Conservation (phyloP, 2,113 vertebrate genomes). For the Dipodomys spectabilis region DNA sequence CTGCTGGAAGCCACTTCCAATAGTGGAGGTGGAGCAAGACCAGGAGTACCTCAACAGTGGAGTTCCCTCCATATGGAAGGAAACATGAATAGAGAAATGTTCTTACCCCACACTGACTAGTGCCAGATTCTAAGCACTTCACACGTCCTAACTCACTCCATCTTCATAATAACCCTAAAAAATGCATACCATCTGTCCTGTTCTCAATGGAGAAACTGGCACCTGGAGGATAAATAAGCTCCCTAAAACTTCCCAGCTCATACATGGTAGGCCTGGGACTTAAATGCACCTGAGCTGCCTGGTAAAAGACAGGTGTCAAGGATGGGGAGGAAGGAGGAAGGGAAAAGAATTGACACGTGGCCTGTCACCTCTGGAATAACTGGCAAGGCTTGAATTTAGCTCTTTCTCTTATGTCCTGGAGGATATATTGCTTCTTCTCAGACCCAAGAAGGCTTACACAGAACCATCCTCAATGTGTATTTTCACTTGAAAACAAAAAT, state of each 20-base stretch:
- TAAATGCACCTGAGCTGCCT: background rate
- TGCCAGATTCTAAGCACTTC: background rate
- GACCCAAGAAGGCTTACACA: background rate
- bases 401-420: background rate
- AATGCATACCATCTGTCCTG: background rate
- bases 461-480: conserved; percentile 25
- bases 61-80: background rate
- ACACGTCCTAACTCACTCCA: background rate
- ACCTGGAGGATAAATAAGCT: background rate
- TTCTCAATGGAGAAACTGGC: background rate
- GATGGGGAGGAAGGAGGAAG: accelerated
- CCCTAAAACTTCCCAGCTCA: background rate
- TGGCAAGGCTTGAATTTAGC: background rate
- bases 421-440: background rate
- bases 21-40: too few species aligned
- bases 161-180: background rate
- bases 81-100: background rate
- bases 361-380: background rate
- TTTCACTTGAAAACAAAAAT: conserved; percentile 29
- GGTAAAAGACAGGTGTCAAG: background rate
- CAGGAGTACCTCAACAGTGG: background rate
- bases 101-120: background rate
- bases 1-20: background rate
- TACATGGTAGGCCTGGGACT: background rate
- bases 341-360: background rate